Evolutionary conservation across 2,113 vertebrate genomes (phyloP).

Genomic region (Zapus hudsonius): DNA sequence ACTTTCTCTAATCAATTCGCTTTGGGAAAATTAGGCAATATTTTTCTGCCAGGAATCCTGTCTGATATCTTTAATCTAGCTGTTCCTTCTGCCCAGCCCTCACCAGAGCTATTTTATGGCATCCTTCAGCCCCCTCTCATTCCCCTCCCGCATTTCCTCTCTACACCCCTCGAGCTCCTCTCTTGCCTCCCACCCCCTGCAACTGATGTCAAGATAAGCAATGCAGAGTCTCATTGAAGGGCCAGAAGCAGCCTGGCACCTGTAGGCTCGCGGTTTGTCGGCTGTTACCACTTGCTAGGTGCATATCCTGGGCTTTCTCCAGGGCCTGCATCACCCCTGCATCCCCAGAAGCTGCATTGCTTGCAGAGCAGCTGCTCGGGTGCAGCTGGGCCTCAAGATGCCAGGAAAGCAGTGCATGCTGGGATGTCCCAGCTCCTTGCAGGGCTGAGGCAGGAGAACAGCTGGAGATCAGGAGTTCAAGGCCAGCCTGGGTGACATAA

Average conservation of each 20-base stretch:
- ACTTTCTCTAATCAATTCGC: not conserved
- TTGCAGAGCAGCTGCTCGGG: not conserved
- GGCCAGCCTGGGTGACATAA: not conserved
- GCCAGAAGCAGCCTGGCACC: not conserved
- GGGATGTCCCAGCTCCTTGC: not conserved
- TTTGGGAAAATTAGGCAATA: conserved; percentile 40
- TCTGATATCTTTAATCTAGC: not conserved
- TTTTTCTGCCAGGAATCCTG: conserved; percentile 24
- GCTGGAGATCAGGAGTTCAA: not conserved
- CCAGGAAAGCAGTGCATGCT: not conserved
- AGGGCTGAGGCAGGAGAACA: not conserved
- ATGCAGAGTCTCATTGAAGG: not conserved
- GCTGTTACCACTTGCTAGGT: not conserved
- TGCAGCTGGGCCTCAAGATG: not conserved
- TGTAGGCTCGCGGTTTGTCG: fast-evolving
- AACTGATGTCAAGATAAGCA: not conserved
- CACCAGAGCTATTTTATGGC: not conserved
- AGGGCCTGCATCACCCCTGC: not conserved
- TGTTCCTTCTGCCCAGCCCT: not conserved
- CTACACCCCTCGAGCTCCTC: too few species aligned
- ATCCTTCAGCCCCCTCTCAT: not conserved
- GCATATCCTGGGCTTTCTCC: not conserved
- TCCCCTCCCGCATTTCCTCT: not conserved
- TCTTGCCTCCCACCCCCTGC: not conserved
- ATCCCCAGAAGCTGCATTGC: not conserved